Evolutionary conservation across 2,888 invertebrate species (phyloP).

Genomic region (Drosophila recens): DNA sequence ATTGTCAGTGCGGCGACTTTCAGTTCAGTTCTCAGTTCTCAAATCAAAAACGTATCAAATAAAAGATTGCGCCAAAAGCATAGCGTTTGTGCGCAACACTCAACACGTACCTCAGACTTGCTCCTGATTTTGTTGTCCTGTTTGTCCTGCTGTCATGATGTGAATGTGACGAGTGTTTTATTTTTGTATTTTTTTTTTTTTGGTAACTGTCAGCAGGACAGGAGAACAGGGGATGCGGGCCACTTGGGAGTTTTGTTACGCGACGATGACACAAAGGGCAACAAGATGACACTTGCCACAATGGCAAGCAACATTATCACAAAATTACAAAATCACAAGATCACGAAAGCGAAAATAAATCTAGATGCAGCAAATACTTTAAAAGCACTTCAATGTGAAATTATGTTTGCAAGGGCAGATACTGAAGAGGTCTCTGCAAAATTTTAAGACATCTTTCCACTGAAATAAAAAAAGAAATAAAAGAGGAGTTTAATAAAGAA

Average conservation of each 20-base stretch:
- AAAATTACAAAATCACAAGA: neutral
- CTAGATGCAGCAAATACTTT: conserved; percentile 18
- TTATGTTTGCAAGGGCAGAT: conserved; percentile 36
- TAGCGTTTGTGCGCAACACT: conserved; percentile 63
- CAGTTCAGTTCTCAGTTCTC: conserved; percentile 54
- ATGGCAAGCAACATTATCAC: conserved; percentile 3
- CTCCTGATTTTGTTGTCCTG: conserved; percentile 16
- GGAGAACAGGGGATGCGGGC: conserved; percentile 17
- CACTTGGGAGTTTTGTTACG: conserved; percentile 53
- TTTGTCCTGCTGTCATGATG: conserved; percentile 21
- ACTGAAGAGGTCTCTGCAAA: neutral
- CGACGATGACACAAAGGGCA: conserved; percentile 43
- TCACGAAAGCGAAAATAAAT: conserved; percentile 1
- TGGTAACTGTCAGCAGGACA: conserved; percentile 40
- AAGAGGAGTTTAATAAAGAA: no score
- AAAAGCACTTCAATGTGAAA: conserved; percentile 31
- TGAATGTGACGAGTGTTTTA: conserved; percentile 30
- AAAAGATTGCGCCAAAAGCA: conserved; percentile 62
- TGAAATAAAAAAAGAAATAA: no score
- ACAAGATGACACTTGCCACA: conserved; percentile 20
- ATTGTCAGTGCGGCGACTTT: conserved; percentile 64
- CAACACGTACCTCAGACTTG: conserved; percentile 62
- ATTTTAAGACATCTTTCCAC: neutral
- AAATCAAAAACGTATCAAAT: conserved; percentile 79
- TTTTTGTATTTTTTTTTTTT: conserved; percentile 5